A percentile compares a stretch with the other conserved stretches of the same genome.
phyloP scores from a whole-genome alignment of 2,113 vertebrate genomes.

The Tetrax tetrax region DNA sequence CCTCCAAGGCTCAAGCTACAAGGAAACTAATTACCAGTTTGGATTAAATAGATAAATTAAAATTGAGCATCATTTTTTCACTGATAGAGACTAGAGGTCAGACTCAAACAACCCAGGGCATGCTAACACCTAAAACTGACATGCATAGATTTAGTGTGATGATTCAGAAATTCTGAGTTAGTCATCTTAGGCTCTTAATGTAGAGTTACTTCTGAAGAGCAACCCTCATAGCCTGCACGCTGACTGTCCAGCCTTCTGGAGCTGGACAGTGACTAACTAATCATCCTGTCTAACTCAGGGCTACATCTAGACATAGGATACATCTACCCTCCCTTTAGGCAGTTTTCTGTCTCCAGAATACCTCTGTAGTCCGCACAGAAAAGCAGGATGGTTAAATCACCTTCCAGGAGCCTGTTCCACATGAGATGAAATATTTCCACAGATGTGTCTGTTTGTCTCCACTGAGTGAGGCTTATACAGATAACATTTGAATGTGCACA shows the following conservation, averaged over 20 bases:
- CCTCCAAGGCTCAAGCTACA: not conserved
- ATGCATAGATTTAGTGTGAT: not conserved
- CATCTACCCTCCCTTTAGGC: not conserved
- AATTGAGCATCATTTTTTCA: not conserved
- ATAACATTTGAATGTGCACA: not conserved
- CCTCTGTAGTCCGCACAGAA: not conserved
- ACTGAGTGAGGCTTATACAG: not conserved
- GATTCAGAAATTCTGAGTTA: not conserved
- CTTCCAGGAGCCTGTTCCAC: not conserved
- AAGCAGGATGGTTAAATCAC: not conserved
- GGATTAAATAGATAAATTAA: not conserved
- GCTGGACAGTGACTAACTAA: not conserved
- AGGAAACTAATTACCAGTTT: not conserved
- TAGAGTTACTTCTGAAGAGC: not conserved
- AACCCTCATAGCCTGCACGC: rapidly evolving
- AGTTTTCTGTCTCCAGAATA: not conserved
- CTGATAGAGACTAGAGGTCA: not conserved
- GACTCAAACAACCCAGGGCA: not conserved
- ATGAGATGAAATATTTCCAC: not conserved
- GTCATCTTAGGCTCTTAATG: not conserved
- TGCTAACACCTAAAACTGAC: not conserved
- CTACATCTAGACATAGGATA: not conserved
- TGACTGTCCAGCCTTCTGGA: not conserved
- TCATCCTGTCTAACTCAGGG: not conserved
- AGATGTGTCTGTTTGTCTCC: not conserved